Conservation (phyloP, 53 echinoderm and acorn worm species). For the Astropecten irregularis region DNA sequence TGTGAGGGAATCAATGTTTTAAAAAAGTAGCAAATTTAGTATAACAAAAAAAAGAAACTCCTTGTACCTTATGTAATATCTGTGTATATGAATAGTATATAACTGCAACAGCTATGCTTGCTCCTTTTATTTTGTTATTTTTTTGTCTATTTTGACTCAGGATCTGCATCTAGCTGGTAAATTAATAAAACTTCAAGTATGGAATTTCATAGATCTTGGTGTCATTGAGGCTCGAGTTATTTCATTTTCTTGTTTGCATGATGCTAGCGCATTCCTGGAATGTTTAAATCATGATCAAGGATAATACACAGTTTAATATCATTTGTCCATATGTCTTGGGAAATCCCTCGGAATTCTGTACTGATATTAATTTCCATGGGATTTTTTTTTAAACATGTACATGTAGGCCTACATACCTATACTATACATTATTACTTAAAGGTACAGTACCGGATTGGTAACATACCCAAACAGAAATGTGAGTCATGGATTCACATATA, state of each 20-base stretch:
- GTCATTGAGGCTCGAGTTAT: neutral
- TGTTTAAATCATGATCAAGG: neutral
- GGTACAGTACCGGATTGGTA: too few relatives aligned
- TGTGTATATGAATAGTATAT: slow-evolving; percentile 50
- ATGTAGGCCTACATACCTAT: too few relatives aligned
- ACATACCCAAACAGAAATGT: too few relatives aligned
- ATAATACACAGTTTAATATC: neutral
- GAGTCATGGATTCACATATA: too few relatives aligned
- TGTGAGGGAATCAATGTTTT: neutral
- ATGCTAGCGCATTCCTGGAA: neutral
- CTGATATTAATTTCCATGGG: neutral
- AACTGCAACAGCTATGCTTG: slow-evolving; percentile 56
- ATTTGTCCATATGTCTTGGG: neutral
- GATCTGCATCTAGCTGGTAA: slow-evolving; percentile 60
- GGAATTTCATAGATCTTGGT: slow-evolving; percentile 52
- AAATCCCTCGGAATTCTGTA: neutral
- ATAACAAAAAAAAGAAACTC: neutral
- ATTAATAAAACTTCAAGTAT: slow-evolving; percentile 58
- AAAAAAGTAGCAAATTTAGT: neutral
- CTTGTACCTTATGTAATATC: slow-evolving; percentile 21
- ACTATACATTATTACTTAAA: too few relatives aligned
- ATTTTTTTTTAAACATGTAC: neutral
- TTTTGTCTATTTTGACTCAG: slow-evolving; percentile 57
- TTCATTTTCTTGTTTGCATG: neutral
- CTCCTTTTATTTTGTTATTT: slow-evolving; percentile 54